These are phyloP conservation scores for Schizothorax lantsangensis DNA, from an alignment of 2,797 vertebrate genomes.

Conservation along the genomic window DNA sequence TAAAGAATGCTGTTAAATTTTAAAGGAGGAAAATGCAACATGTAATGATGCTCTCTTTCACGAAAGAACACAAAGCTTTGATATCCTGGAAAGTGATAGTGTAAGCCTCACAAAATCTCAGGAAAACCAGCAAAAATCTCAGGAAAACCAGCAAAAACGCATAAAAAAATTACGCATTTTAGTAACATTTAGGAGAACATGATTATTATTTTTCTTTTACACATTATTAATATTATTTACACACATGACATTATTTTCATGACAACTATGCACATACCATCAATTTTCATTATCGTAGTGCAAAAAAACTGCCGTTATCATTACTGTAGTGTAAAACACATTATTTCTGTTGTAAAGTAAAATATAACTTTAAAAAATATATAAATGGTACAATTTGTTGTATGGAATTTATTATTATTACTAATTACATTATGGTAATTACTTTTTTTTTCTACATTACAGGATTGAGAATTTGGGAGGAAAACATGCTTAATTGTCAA, in stretches of 20 bases:
- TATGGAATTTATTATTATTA: neutral
- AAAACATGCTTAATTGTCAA: neutral
- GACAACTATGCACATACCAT: neutral
- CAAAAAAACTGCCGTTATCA: neutral
- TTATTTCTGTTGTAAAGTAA: neutral
- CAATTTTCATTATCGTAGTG: neutral
- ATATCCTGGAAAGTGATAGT: neutral
- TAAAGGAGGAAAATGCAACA: constrained; percentile 2
- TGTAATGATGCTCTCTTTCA: neutral
- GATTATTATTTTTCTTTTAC: neutral
- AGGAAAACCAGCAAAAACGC: too few relatives aligned
- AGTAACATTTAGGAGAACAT: neutral
- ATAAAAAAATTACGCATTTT: neutral
- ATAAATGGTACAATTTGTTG: neutral
- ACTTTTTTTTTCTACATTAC: neutral
- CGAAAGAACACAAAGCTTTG: constrained; percentile 1
- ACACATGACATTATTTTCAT: neutral
- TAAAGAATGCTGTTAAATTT: constrained; percentile 26
- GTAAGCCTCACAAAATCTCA: neutral
- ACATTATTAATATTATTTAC: neutral
- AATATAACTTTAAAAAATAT: neutral
- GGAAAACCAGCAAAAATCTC: neutral
- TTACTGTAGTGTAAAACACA: neutral
- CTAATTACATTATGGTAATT: neutral
- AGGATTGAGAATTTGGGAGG: neutral